Evolutionary conservation across 1,140 invertebrate genomes (phyloP).

Genomic region (Frieseomelitta varia): DNA sequence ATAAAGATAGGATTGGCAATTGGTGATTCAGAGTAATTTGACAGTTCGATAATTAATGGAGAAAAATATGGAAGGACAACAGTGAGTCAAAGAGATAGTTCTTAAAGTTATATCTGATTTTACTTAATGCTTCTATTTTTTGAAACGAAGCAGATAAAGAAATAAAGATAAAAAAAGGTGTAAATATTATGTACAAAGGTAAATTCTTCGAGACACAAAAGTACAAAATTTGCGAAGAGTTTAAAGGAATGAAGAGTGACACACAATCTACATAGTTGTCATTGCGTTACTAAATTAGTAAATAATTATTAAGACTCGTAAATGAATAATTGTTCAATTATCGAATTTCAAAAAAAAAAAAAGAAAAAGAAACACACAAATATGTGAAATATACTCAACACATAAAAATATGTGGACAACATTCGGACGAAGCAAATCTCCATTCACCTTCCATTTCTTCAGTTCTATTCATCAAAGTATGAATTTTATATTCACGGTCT

Average conservation of each 20-base stretch:
- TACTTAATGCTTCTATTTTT: accelerated
- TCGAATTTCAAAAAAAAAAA: too few relatives aligned
- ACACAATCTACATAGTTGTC: too few relatives aligned
- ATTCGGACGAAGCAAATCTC: neutral
- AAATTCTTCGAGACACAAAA: too few relatives aligned
- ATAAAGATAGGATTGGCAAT: accelerated
- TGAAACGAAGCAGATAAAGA: too few relatives aligned
- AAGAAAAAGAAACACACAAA: too few relatives aligned
- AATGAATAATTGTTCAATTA: too few relatives aligned
- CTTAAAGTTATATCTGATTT: neutral
- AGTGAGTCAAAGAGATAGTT: neutral
- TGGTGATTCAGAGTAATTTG: accelerated
- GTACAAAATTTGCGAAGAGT: neutral
- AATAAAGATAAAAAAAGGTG: too few relatives aligned
- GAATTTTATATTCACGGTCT: neutral
- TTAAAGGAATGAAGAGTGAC: accelerated
- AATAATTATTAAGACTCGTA: too few relatives aligned
- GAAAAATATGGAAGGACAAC: accelerated
- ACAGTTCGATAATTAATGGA: accelerated
- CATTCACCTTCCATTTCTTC: neutral
- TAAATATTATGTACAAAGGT: too few relatives aligned
- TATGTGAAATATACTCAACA: too few relatives aligned
- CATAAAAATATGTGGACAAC: too few relatives aligned
- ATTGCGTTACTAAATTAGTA: too few relatives aligned
- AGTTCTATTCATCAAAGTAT: neutral